Evolutionary conservation across 2,888 invertebrate genomes (phyloP), one percentile per base, ranked within the genome.

Genomic region (Sphaeridia pumilis): DNA sequence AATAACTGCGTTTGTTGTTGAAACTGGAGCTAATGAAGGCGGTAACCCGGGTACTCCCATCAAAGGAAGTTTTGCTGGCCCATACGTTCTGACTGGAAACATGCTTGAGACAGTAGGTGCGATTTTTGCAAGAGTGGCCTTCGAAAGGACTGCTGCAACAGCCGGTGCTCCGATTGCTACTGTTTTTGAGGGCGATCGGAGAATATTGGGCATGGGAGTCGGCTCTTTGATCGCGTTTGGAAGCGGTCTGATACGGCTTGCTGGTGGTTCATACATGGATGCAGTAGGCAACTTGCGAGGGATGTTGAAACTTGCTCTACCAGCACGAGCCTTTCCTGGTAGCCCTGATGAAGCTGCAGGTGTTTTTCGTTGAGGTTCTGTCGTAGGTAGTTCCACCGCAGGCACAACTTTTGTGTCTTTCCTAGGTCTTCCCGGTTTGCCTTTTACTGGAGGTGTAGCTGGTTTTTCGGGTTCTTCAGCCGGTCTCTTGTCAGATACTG

Each of bases 1-100:
- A 25, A 3, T 36, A 12, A 24, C 42, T 20, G 47, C 3, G 26
- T 24, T 34, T n/a, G 14, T 17, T 24, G 51, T 24, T 21, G 52
- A 22, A n/a, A 35, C 25, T 2, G n/a, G n/a, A n/a, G n/a, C n/a
- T n/a, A n/a, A n/a, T n/a, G n/a, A n/a, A n/a, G n/a, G n/a, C n/a
- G n/a, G n/a, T n/a, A n/a, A n/a, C n/a, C n/a, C n/a, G n/a, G n/a
- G n/a, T n/a, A n/a, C n/a, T n/a, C n/a, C n/a, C n/a, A 52, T 14
- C 14, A 47, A 31, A 20, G 48, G 47, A 10, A 24, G 38, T 36
- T 58, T 58, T 1, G 60, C 61, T 2, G 63, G 58, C 10, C 60
- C 60, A 45, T 60, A 60, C 0, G 61, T 61, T 49, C 59, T 47
- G 7, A 61, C 54, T 20, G 59, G 56, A 21, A 58, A 49, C 22